Percentiles rank a stretch among this genome's conserved stretches.
phyloP scores from a whole-genome alignment of 2,888 invertebrate genomes.

The Oscheius sp. region DNA sequence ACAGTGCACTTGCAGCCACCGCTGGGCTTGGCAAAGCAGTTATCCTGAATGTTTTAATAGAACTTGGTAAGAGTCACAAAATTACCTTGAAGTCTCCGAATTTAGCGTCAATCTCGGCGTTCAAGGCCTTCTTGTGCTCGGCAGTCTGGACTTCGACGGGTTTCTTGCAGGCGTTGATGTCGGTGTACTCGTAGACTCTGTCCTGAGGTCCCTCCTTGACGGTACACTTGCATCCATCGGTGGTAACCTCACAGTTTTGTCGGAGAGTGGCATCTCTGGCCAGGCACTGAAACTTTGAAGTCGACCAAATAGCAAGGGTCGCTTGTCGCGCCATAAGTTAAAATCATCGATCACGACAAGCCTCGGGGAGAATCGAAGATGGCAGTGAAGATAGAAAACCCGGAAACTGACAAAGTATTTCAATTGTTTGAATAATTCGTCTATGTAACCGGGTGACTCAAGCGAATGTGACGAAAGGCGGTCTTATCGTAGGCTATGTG shows the following conservation, averaged over 20 bases:
- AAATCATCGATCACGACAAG: not conserved
- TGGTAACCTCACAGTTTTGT: conserved; percentile 13
- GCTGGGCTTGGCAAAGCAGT: conserved; percentile 63
- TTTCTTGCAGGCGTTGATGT: conserved; percentile 59
- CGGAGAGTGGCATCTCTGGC: conserved; percentile 19
- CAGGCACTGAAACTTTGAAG: not conserved
- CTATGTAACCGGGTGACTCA: not conserved
- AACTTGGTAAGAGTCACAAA: too few relatives aligned
- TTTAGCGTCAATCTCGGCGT: conserved; percentile 56
- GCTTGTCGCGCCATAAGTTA: not conserved
- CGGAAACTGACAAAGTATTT: not conserved
- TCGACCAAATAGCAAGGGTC: not conserved
- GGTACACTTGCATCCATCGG: conserved; percentile 57
- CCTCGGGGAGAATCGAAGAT: not conserved
- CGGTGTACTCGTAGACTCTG: conserved; percentile 50
- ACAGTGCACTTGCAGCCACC: conserved; percentile 65
- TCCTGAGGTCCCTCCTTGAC: conserved; percentile 59
- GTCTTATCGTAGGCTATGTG: too few relatives aligned
- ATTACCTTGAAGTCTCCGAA: conserved; percentile 61
- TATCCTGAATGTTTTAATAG: conserved; percentile 45
- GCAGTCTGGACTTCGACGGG: conserved; percentile 59
- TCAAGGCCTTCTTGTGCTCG: conserved; percentile 56
- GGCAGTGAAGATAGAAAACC: not conserved
- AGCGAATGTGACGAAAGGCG: too few relatives aligned
- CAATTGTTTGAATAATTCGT: not conserved